Evolutionary conservation across 2,113 vertebrate genomes (phyloP), one percentile per base, ranked within the genome.

Genomic region (Tupaia tana): DNA sequence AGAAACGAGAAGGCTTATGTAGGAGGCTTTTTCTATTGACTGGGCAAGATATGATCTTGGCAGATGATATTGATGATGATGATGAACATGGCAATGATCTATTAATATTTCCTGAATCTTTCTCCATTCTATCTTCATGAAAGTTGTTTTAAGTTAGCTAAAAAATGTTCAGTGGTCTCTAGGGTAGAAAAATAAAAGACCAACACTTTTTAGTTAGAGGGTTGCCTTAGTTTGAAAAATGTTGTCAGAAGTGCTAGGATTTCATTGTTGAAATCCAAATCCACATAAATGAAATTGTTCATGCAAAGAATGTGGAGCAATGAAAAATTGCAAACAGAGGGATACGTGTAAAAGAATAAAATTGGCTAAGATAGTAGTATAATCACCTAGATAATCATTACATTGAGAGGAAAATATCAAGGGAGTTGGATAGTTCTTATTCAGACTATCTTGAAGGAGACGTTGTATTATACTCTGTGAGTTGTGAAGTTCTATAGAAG

Each of bases 191-290:
- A 84, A 79, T 43, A 63, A 61, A 58, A 88, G 5, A 29, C 1
- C 31, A 88, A 31, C 3, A 8, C 19, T 58, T 90, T 70, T 84
- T 63, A 43, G 34, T 12, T 12, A 67, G 27, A 70, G 7, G 24
- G 9, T 67, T 88, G 12, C 1, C 13, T 89, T 81, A 64, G 9
- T 7, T 66, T 93, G 25, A 77, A 82, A 63, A 80, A 87, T 69
- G 7, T 83, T 87, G 59, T 77, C 29, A 84, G 66, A 96, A 88
- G 29, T 87, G 14, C 29, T 82, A 31, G 4, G 66, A 13, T 82
- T 81, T 90, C 61, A n/a, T 4, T 88, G 59, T 31, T 54, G 20
- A 88, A 95, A 64, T 69, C 25, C 66, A 96, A 88, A 84, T 89
- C 3, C 52, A 22, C 66, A 31, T 71, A 77, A 86, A 69, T 81